These are phyloP conservation scores for Atractosteus spatula DNA, from an alignment of 2,113 vertebrate genomes.

Conservation along the genomic window DNA sequence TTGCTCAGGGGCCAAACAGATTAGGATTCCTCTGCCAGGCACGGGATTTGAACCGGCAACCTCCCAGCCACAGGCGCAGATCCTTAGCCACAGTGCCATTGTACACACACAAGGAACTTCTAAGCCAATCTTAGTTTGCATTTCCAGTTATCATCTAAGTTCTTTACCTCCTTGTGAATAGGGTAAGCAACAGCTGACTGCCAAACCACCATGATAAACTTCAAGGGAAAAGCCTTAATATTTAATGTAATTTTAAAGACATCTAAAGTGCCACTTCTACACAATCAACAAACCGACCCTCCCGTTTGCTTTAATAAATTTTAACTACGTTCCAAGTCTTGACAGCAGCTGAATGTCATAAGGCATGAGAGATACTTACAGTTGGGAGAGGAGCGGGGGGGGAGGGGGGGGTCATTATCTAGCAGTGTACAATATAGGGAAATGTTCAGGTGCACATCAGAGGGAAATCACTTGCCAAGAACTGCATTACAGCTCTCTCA, in stretches of 20 bases:
- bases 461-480: constrained; percentile 7
- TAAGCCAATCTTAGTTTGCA: no score
- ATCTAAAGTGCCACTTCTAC: background rate
- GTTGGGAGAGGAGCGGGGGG: background rate
- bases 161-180: background rate
- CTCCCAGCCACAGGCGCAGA: no score
- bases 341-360: background rate
- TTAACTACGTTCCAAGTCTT: constrained; percentile 5
- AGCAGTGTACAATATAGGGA: background rate
- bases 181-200: background rate
- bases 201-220: no score
- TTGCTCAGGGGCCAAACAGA: no score
- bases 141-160: no score
- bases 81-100: no score
- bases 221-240: background rate
- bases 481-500: constrained; percentile 8
- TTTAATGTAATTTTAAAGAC: background rate
- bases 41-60: no score
- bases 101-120: no score
- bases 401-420: background rate
- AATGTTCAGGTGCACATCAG: constrained; percentile 5
- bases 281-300: background rate
- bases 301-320: background rate
- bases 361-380: background rate
- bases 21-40: no score